Percentiles rank a stretch among this genome's conserved stretches.
Conservation (phyloP, 1,140 invertebrate genomes). For the Branchinecta lindahli region DNA sequence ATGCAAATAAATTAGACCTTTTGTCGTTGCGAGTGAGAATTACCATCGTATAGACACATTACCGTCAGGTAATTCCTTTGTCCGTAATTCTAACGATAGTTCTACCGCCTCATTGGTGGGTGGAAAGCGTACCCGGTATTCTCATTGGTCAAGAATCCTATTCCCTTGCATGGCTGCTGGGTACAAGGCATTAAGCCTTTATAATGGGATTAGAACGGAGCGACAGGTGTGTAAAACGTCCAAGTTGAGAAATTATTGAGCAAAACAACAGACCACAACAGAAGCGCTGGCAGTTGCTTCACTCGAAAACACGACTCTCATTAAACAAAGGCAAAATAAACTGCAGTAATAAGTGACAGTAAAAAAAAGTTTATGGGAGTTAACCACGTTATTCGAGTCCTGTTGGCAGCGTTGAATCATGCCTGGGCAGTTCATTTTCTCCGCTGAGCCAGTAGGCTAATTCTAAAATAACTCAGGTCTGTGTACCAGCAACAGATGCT, state of each 20-base stretch:
- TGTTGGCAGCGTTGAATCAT: no score
- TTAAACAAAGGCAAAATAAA: no score
- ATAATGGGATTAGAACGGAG: not conserved
- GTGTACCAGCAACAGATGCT: no score
- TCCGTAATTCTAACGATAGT: not conserved
- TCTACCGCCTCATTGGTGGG: no score
- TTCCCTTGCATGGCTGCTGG: not conserved
- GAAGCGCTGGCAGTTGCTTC: not conserved
- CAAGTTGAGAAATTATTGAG: slow-evolving; percentile 6
- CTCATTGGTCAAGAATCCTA: no score
- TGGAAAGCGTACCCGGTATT: no score
- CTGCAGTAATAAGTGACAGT: no score
- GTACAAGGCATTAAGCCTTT: slow-evolving; percentile 1
- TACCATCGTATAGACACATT: not conserved
- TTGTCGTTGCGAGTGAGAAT: not conserved
- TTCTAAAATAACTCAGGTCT: no score
- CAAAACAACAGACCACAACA: slow-evolving; percentile 4
- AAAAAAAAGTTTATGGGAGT: no score
- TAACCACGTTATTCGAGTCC: no score
- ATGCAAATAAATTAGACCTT: not conserved
- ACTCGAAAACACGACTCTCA: slow-evolving; percentile 3
- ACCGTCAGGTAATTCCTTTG: not conserved
- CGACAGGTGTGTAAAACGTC: slow-evolving; percentile 2
- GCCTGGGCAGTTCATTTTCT: no score
- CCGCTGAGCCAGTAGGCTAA: no score